Base-by-base conservation (phyloP, 2,888 invertebrate genomes). In the Anticlea derivata region DNA sequence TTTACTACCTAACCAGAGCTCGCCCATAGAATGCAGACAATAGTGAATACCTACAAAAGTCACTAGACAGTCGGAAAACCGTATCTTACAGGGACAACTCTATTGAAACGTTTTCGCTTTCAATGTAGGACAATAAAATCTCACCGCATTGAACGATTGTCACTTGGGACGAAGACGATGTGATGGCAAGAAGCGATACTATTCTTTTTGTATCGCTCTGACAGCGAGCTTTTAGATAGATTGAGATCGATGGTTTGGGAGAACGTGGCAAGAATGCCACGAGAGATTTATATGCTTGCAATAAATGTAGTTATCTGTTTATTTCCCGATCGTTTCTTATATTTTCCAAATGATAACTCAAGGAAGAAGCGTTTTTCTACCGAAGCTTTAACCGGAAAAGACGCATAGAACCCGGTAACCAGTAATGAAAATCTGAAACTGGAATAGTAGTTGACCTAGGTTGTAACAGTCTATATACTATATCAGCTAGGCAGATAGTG, bases 61-160 rank as follows among this genome's bases (percentile, higher is more conserved):
- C 4, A 17, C 24, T 13, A 24, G 31, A 31, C 30, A 11, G 24
- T 20, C 4, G 11, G 22, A 30, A 41, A 41, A 35, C n/a, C 12
- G 27, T 35, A 48, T 41, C 34, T 35, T 5, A 41, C 39, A 53
- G 60, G 60, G 59, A 58, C 56, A 57, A 43, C 29, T 47, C 47
- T 38, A 52, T 31, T 61, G 63, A 61, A 68, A 65, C 66, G 62
- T 60, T 66, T 62, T 57, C 57, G 60, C 57, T 61, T 57, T 60
- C 59, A 59, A 55, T 57, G 56, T 57, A 50, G 58, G 50, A 56
- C 51, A 66, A 65, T 60, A 60, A 65, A 60, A 61, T 48, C 49
- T 54, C 27, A 46, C 39, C 50, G 48, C 48, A 57, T 58, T 63
- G 64, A 70, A 68, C 65, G 55, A 57, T 57, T 65, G 69, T 68